A percentile compares a stretch with the other conserved stretches of the same genome.
Conservation (phyloP, 2,888 invertebrate genomes). For the Pecten maximus region DNA sequence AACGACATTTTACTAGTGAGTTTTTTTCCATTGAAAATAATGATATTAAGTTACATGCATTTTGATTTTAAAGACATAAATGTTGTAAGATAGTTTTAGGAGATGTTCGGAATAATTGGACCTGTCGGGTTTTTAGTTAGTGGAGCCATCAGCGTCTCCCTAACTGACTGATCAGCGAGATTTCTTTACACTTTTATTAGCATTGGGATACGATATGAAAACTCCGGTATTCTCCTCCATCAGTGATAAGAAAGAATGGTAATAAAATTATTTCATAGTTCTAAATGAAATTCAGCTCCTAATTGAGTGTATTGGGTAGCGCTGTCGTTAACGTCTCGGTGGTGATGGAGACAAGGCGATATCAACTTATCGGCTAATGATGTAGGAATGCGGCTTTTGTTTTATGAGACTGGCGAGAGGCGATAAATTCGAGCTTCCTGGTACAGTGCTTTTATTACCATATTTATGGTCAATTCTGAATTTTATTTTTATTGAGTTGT, state of each 20-base stretch:
- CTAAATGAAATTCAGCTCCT: slow-evolving; percentile 25
- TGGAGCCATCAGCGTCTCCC: not conserved
- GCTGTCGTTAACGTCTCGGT: not conserved
- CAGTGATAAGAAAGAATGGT: slow-evolving; percentile 9
- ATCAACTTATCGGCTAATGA: slow-evolving; percentile 17
- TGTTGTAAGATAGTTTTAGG: not conserved
- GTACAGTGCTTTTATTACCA: slow-evolving; percentile 26
- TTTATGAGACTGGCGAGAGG: slow-evolving; percentile 18
- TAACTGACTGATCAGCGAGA: not conserved
- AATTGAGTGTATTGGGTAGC: slow-evolving; percentile 24
- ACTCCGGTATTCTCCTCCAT: slow-evolving; percentile 6
- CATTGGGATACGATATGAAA: slow-evolving; percentile 29
- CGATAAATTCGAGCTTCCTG: slow-evolving; percentile 11
- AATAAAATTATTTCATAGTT: slow-evolving; percentile 35
- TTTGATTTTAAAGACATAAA: not conserved
- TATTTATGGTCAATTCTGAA: slow-evolving; percentile 29
- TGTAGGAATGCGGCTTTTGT: slow-evolving; percentile 16
- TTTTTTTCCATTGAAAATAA: not conserved
- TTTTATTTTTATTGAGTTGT: slow-evolving; percentile 35
- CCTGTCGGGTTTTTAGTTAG: not conserved
- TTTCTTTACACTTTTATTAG: slow-evolving; percentile 25
- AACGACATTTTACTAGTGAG: not conserved
- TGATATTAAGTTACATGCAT: not conserved
- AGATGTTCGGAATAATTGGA: not conserved
- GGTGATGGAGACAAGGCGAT: not conserved